phyloP scores from a whole-genome alignment of 2,797 vertebrate genomes.

The Neoniphon sammara region DNA sequence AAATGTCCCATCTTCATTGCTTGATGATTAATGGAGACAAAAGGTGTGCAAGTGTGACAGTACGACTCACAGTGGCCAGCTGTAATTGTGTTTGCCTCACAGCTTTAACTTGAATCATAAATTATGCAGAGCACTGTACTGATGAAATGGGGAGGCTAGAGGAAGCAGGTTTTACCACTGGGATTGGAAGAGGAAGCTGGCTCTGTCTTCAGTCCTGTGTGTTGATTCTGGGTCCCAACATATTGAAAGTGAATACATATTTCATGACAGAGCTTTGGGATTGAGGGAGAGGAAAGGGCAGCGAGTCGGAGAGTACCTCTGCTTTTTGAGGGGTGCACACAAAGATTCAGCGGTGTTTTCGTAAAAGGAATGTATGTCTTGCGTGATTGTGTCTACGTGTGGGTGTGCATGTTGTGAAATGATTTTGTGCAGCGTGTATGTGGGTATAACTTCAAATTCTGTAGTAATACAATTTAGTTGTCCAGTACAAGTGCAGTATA shows the following conservation, averaged over 20 bases:
- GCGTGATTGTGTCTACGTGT: constrained; percentile 17
- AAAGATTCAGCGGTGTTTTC: constrained; percentile 13
- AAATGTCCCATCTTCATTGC: constrained; percentile 25
- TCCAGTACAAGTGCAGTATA: constrained; percentile 14
- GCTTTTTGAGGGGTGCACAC: constrained; percentile 35
- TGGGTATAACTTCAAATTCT: too few species aligned
- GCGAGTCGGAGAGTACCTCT: constrained; percentile 46
- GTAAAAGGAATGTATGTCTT: constrained; percentile 34
- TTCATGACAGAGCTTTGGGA: constrained; percentile 70
- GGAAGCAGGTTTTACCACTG: constrained; percentile 41
- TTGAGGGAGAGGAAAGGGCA: constrained; percentile 31
- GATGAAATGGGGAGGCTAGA: constrained; percentile 41
- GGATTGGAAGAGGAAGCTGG: constrained; percentile 35
- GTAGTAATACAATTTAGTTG: background rate
- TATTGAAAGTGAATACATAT: constrained; percentile 75
- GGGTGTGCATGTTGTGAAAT: constrained; percentile 25
- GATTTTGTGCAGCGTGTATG: constrained; percentile 1
- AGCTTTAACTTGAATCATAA: constrained; percentile 57
- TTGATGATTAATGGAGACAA: constrained; percentile 39
- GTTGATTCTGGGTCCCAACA: constrained; percentile 62
- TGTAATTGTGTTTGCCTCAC: constrained; percentile 61
- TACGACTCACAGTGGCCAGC: constrained; percentile 34
- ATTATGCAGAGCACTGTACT: constrained; percentile 52
- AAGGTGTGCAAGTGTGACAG: constrained; percentile 40
- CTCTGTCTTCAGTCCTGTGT: constrained; percentile 50